A percentile compares a stretch with the other conserved stretches of the same genome.
Evolutionary conservation across 2,888 invertebrate species (phyloP).

Genomic region (Zelleria hepariella): DNA sequence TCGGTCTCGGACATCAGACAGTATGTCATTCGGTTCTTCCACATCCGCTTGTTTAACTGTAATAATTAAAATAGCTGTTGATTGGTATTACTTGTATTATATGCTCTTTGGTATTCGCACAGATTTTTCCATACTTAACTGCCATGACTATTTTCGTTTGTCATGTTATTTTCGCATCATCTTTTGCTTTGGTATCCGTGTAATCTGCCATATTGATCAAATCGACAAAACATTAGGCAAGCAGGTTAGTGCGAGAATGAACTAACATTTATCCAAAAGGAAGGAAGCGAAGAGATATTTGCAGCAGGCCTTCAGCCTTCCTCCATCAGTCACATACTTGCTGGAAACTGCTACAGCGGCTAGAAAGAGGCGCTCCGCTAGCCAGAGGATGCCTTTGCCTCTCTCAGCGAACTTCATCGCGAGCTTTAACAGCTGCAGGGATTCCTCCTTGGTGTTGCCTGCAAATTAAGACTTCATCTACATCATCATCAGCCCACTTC

Average conservation of each 20-base stretch:
- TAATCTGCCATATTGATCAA: no score
- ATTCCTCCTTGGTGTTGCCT: conserved; percentile 53
- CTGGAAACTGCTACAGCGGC: conserved; percentile 57
- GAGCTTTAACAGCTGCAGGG: conserved; percentile 47
- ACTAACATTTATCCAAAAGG: conserved; percentile 66
- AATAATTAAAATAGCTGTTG: neutral
- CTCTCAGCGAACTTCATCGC: conserved; percentile 49
- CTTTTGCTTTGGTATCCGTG: no score
- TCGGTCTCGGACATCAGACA: conserved; percentile 50
- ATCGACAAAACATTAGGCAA: no score
- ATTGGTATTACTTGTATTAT: no score
- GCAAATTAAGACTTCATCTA: conserved; percentile 12
- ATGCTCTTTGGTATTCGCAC: no score
- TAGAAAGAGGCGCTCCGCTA: conserved; percentile 68
- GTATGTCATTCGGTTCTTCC: conserved; percentile 46
- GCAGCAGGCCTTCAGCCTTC: conserved; percentile 59
- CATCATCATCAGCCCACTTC: no score
- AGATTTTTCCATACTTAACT: no score
- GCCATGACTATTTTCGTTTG: no score
- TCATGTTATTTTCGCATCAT: no score
- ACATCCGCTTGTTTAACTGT: conserved; percentile 52
- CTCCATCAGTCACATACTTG: conserved; percentile 53
- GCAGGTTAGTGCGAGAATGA: neutral
- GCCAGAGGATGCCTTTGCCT: conserved; percentile 69
- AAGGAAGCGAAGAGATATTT: conserved; percentile 69